A percentile compares a stretch with the other conserved stretches of the same genome.
Evolutionary conservation across 2,888 invertebrate species (phyloP).

Genomic region (Beris morrisii): DNA sequence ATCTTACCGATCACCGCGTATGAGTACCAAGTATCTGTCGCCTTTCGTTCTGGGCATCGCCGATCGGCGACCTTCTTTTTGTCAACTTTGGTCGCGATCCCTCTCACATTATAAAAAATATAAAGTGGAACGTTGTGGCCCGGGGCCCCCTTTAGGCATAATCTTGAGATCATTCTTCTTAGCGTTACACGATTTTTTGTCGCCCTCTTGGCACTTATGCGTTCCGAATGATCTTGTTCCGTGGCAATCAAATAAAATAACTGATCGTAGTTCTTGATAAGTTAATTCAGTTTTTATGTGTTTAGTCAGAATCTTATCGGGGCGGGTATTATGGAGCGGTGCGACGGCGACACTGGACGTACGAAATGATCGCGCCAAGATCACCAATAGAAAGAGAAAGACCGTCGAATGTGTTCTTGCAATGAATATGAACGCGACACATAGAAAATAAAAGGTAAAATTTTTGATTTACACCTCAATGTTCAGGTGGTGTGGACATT

Average conservation of each 20-base stretch:
- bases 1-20: not conserved
- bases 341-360: not conserved
- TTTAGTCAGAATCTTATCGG: constrained; percentile 45
- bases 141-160: constrained; percentile 17
- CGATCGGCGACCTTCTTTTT: constrained; percentile 2
- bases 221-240: constrained; percentile 55
- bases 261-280: constrained; percentile 57
- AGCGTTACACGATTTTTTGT: constrained; percentile 33
- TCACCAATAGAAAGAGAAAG: constrained; percentile 9
- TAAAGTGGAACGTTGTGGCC: not conserved
- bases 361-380: constrained; percentile 18
- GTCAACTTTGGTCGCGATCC: constrained; percentile 25
- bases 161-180: constrained; percentile 36
- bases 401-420: constrained; percentile 19
- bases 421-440: constrained; percentile 27
- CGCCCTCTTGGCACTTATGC: constrained; percentile 49
- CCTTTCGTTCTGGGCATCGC: not conserved
- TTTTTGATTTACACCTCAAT: constrained; percentile 29
- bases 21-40: not conserved
- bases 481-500: constrained; percentile 32
- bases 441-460: constrained; percentile 28
- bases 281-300: constrained; percentile 58
- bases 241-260: constrained; percentile 57
- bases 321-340: constrained; percentile 33
- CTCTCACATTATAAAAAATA: not conserved